Evolutionary conservation across 2,113 vertebrate genomes (phyloP).

Genomic region (Numenius arquata): DNA sequence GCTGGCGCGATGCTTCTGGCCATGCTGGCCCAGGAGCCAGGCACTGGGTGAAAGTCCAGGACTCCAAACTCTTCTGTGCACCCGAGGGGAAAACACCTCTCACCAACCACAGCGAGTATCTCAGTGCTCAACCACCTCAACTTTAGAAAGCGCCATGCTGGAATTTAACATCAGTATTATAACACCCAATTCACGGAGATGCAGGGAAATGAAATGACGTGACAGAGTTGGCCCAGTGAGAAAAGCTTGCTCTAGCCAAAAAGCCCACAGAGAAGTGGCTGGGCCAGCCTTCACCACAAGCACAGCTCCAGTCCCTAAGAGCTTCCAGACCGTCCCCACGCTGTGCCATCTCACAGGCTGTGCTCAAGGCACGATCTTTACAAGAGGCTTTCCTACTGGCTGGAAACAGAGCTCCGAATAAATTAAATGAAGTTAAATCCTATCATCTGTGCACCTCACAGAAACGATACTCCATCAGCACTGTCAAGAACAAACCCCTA

Average conservation of each 20-base stretch:
- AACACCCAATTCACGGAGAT: background rate
- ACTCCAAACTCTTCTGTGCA: background rate
- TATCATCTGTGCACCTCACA: background rate
- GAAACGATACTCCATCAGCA: background rate
- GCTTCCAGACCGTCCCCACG: background rate
- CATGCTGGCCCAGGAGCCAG: rapidly evolving
- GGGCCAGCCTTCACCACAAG: background rate
- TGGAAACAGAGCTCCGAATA: background rate
- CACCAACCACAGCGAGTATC: rapidly evolving
- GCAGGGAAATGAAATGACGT: rapidly evolving
- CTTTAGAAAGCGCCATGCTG: background rate
- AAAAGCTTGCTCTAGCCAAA: background rate
- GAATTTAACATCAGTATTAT: background rate
- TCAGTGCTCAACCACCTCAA: background rate
- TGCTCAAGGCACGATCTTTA: background rate
- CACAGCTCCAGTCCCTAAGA: background rate
- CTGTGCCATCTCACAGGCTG: background rate
- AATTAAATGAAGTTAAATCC: background rate
- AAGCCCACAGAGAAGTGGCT: background rate
- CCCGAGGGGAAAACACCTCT: background rate
- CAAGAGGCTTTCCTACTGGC: background rate
- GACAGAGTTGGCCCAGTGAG: background rate
- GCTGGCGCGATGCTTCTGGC: background rate
- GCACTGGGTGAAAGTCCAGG: background rate
- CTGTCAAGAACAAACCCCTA: background rate